Conservation (phyloP, 2,797 vertebrate genomes). For the Hyperoplus immaculatus region DNA sequence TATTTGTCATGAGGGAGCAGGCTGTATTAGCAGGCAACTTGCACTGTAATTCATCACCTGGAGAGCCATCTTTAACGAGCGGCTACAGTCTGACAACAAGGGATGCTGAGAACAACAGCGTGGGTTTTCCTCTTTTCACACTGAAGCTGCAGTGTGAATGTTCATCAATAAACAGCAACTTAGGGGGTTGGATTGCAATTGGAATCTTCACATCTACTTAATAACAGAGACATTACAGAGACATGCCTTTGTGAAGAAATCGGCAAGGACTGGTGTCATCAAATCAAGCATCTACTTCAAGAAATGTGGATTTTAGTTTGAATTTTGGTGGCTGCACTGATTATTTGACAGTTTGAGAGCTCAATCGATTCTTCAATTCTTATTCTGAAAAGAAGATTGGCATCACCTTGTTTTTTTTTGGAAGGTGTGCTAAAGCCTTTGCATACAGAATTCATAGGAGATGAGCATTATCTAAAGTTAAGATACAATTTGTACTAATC, state of each 20-base stretch:
- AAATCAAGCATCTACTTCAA: slow-evolving; percentile 48
- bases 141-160: slow-evolving; percentile 25
- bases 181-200: slow-evolving; percentile 35
- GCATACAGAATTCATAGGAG: neutral
- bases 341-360: slow-evolving; percentile 5
- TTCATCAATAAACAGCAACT: slow-evolving; percentile 56
- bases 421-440: neutral
- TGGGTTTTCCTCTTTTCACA: slow-evolving; percentile 29
- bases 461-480: neutral
- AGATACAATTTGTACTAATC: neutral
- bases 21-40: slow-evolving; percentile 50
- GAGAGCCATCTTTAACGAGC: slow-evolving; percentile 58
- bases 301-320: slow-evolving; percentile 24
- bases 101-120: slow-evolving; percentile 19
- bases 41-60: slow-evolving; percentile 67
- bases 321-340: slow-evolving; percentile 1
- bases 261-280: slow-evolving; percentile 39
- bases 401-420: neutral
- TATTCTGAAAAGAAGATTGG: slow-evolving; percentile 1
- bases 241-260: slow-evolving; percentile 35
- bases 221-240: slow-evolving; percentile 25
- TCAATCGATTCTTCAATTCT: neutral
- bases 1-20: slow-evolving; percentile 55
- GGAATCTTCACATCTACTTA: slow-evolving; percentile 29
- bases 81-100: slow-evolving; percentile 45